Percentiles rank a stretch among this genome's conserved stretches.
Evolutionary conservation across 1,140 invertebrate genomes (phyloP).

Genomic region (Neodiprion fabricii): DNA sequence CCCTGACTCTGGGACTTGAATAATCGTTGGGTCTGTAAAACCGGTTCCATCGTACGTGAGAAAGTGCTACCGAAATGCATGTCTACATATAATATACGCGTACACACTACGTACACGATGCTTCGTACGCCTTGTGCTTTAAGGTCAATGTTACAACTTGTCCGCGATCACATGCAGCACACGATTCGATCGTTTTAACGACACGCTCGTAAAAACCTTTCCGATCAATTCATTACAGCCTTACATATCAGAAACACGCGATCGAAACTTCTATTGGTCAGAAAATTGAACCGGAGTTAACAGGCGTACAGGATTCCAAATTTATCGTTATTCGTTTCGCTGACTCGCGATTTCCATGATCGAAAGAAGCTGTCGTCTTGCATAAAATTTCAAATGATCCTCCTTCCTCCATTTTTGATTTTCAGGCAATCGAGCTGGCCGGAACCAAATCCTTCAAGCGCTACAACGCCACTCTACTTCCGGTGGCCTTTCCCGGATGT

Average conservation of each 20-base stretch:
- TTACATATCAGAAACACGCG: too few relatives aligned
- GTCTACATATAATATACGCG: background rate
- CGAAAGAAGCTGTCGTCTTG: too few relatives aligned
- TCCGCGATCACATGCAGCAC: too few relatives aligned
- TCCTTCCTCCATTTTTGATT: background rate
- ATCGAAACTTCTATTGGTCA: too few relatives aligned
- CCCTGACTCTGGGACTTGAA: slow-evolving; percentile 62
- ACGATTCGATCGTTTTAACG: too few relatives aligned
- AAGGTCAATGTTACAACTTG: background rate
- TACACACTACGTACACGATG: background rate
- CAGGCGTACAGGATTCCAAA: too few relatives aligned
- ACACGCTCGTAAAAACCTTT: too few relatives aligned
- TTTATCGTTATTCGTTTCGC: too few relatives aligned
- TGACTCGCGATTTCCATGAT: too few relatives aligned
- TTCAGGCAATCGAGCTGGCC: slow-evolving; percentile 67
- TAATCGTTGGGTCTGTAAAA: slow-evolving; percentile 76
- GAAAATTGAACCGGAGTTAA: too few relatives aligned
- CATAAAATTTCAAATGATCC: too few relatives aligned
- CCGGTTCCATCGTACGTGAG: slow-evolving; percentile 60
- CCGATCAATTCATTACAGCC: too few relatives aligned
- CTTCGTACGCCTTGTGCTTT: background rate
- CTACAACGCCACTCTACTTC: slow-evolving; percentile 68
- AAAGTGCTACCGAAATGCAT: background rate
- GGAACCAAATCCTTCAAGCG: slow-evolving; percentile 67
- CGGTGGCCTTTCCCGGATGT: slow-evolving; percentile 72